Base-by-base conservation (phyloP, 2,797 vertebrate species). In the Chaetophractus vellerosus region DNA sequence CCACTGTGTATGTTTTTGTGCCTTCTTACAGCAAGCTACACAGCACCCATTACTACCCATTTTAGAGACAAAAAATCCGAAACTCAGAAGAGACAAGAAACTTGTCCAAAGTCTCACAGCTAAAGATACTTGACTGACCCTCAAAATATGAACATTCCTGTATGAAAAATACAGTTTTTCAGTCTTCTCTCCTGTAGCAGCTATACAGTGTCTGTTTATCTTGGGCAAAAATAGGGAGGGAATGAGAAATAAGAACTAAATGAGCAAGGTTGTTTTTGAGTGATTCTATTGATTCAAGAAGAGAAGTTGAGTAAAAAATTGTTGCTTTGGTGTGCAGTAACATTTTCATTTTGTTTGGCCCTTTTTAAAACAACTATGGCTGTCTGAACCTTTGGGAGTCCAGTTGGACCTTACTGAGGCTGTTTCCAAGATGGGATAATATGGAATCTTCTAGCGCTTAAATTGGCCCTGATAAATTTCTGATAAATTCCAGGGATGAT, bases 371-470 rank as follows among this genome's bases (percentile, higher is more conserved):
- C 55, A 64, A 75, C 88, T 71, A 28, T 14, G 63, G 48, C 11
- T 45, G 28, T 68, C 64, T 78, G 52, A 87, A 66, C 33, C 92
- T 92, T 69, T 9, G 33, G 45, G n/a, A 90, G 33, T 48, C 78
- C 52, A 55, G 6, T 7, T 61, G 36, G 15, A 85, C 57, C 9
- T 11, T 31, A 69, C 48, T 57, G 26, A 95, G 55, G 66, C 24
- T 88, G 15, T 57, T 92, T 96, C 41, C 72, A 52, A 57, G 82
- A 90, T 55, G 74, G 55, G 55, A 84, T 15, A 75, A 4, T 66
- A 9, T 75, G 66, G 66, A 93, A 63, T 93, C 68, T 81, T 84
- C 69, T 66, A 61, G 69, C 50, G 81, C 50, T 94, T 87, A 52
- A 59, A 81, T 92, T 50, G 63, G 78, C 63, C 55, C 38, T 57